A percentile compares a stretch with the other conserved stretches of the same genome.
Evolutionary conservation across 2,888 invertebrate species (phyloP).

Genomic region (Himalopsyche tibetana): DNA sequence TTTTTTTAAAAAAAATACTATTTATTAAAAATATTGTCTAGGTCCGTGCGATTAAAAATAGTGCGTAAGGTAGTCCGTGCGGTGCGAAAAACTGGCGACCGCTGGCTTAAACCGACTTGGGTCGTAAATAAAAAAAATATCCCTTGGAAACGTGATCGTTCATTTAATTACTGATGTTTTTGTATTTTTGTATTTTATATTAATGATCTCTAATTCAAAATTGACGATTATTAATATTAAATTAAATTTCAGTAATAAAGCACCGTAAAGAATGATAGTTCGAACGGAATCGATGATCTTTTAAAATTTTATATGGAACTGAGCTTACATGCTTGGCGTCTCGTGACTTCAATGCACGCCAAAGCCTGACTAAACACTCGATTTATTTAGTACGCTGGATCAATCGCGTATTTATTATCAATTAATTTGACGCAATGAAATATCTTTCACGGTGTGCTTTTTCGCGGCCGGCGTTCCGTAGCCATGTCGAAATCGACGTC

Average conservation of each 20-base stretch:
- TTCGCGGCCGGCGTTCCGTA: not conserved
- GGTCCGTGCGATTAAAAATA: too few species aligned
- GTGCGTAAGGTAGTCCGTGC: too few species aligned
- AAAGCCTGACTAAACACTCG: not conserved
- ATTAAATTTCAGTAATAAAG: not conserved
- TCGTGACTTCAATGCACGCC: not conserved
- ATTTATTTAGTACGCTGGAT: not conserved
- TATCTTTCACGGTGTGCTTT: not conserved
- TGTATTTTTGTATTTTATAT: not conserved
- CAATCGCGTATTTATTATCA: not conserved
- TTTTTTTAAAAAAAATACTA: too few species aligned
- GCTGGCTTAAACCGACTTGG: not conserved
- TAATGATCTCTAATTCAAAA: not conserved
- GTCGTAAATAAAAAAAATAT: not conserved
- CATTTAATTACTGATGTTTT: not conserved
- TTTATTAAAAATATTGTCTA: too few species aligned
- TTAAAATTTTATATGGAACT: not conserved
- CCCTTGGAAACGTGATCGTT: not conserved
- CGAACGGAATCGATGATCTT: slow-evolving; percentile 1
- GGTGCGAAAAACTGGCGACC: not conserved
- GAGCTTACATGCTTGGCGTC: not conserved
- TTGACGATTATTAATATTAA: not conserved
- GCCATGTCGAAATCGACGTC: not conserved
- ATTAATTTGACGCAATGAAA: slow-evolving; percentile 4
- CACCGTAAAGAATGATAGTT: not conserved